Conservation (phyloP, 2,797 vertebrate species). For the Sebastes oblongus region DNA sequence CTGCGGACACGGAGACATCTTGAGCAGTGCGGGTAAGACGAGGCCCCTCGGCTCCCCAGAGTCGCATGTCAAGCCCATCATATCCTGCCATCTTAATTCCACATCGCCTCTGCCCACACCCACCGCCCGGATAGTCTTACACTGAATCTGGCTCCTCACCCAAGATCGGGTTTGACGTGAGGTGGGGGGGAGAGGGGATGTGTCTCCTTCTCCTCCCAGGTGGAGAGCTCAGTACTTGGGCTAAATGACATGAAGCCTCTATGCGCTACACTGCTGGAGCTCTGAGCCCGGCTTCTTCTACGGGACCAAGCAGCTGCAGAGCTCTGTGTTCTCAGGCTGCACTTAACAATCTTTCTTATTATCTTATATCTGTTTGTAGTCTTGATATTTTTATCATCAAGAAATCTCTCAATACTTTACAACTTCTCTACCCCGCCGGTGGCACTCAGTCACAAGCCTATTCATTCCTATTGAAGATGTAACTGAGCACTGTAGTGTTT, state of each 20-base stretch:
- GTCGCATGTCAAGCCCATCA: constrained; percentile 57
- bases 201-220: neutral
- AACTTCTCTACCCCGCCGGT: neutral
- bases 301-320: too few species aligned
- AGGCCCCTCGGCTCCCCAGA: constrained; percentile 23
- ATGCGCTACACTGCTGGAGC: neutral
- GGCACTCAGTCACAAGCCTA: neutral
- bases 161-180: constrained; percentile 12
- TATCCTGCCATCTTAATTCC: constrained; percentile 60
- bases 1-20: constrained; percentile 14
- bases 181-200: neutral
- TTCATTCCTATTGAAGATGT: neutral
- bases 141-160: constrained; percentile 28
- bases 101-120: neutral
- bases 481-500: neutral
- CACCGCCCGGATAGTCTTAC: constrained; percentile 43
- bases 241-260: neutral
- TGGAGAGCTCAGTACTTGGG: neutral
- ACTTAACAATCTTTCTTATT: neutral
- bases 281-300: neutral
- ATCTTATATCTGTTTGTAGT: neutral
- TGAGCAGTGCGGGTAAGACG: constrained; percentile 17
- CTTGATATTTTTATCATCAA: neutral
- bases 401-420: neutral
- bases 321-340: neutral